phyloP scores from a whole-genome alignment of 2,113 vertebrate species.

The Corynorhinus townsendii region DNA sequence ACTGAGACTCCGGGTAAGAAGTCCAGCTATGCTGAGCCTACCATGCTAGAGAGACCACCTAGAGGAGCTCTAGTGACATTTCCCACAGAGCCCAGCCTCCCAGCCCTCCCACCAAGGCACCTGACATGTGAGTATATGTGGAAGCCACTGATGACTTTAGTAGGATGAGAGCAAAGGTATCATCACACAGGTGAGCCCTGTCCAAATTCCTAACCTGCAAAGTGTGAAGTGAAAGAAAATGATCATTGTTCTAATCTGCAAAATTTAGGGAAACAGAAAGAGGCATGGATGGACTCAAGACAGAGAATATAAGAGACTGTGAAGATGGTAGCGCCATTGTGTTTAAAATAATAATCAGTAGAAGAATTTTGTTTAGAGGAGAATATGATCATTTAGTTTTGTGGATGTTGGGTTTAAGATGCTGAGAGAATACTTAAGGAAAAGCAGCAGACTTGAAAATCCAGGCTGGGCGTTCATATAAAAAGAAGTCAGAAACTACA shows the following conservation, averaged over 20 bases:
- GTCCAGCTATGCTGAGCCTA: background rate
- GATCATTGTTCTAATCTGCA: background rate
- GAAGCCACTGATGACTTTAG: background rate
- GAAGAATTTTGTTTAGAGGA: background rate
- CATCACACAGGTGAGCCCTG: background rate
- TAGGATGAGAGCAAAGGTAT: background rate
- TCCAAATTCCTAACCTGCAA: background rate
- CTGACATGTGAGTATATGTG: accelerated
- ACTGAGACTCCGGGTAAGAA: background rate
- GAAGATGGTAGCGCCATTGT: background rate
- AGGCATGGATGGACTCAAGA: background rate
- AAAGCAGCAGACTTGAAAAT: background rate
- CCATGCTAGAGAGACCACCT: background rate
- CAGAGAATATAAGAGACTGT: background rate
- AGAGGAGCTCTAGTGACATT: accelerated
- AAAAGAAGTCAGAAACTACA: background rate
- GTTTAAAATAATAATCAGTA: background rate
- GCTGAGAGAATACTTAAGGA: background rate
- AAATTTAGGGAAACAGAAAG: background rate
- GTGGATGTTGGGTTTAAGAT: background rate
- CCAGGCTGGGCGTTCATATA: background rate
- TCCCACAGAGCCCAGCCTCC: too few species aligned
- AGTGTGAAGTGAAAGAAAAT: background rate
- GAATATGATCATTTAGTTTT: background rate
- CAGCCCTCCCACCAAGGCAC: background rate